Evolutionary conservation across 2,113 vertebrate genomes (phyloP).

Genomic region (Forbesichthys papilliferus): DNA sequence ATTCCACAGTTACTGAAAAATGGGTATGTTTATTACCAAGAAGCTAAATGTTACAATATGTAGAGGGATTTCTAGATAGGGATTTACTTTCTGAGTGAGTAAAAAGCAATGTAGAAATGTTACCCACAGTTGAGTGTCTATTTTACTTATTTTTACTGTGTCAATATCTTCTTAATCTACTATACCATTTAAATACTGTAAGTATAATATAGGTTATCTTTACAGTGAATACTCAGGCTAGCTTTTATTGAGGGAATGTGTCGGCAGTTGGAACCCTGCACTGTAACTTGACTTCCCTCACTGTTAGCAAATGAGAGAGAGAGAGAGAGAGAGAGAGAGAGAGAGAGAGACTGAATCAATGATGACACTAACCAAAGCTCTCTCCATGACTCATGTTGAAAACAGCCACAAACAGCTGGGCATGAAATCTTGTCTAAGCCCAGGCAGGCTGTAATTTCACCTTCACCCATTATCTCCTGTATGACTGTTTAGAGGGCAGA

Average conservation of each 20-base stretch:
- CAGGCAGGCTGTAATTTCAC: slow-evolving; percentile 44
- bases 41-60: too few species aligned
- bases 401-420: slow-evolving; percentile 58
- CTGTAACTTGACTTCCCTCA: neutral
- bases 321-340: neutral
- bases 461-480: slow-evolving; percentile 32
- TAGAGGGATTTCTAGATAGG: too few species aligned
- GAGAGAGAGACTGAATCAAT: slow-evolving; percentile 14
- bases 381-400: slow-evolving; percentile 55
- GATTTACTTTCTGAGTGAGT: too few species aligned
- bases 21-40: too few species aligned
- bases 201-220: too few species aligned
- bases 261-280: neutral
- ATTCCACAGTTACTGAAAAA: too few species aligned
- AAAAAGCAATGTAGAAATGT: too few species aligned
- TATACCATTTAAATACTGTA: too few species aligned
- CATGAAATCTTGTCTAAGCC: slow-evolving; percentile 50
- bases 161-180: too few species aligned
- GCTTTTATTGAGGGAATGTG: slow-evolving; percentile 22
- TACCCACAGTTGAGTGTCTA: too few species aligned
- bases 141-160: too few species aligned
- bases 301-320: slow-evolving; percentile 20
- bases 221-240: neutral
- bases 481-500: slow-evolving; percentile 22
- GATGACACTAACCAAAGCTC: slow-evolving; percentile 41